A percentile compares a stretch with the other conserved stretches of the same genome.
These are phyloP conservation scores for Drosophila gunungcola DNA, from an alignment of 1,140 invertebrate species.

Conservation along the genomic window DNA sequence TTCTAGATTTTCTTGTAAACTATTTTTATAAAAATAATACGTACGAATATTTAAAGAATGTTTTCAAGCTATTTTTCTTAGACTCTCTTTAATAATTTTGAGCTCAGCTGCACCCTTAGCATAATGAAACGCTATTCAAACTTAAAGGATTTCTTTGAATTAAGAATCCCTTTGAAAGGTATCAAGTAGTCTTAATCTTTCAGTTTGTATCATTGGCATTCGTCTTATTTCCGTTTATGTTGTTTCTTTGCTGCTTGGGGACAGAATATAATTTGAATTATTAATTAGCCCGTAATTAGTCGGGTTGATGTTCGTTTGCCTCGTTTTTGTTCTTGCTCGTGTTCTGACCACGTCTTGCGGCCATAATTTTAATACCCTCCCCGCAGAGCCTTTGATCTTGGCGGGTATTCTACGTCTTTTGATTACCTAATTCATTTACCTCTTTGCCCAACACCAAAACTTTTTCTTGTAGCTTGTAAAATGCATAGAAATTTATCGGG, in stretches of 20 bases:
- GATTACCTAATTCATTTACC: slow-evolving; percentile 79
- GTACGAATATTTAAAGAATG: too few relatives aligned
- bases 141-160: too few relatives aligned
- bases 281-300: slow-evolving; percentile 81
- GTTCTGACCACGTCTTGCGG: slow-evolving; percentile 68
- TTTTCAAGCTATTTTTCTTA: too few relatives aligned
- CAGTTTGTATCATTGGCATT: slow-evolving; percentile 1
- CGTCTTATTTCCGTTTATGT: slow-evolving; percentile 37
- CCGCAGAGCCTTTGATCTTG: slow-evolving; percentile 66
- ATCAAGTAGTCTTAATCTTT: slow-evolving; percentile 13
- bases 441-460: slow-evolving; percentile 26
- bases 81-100: too few relatives aligned
- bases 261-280: slow-evolving; percentile 79
- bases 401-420: slow-evolving; percentile 66
- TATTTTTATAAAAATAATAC: too few relatives aligned
- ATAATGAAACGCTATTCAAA: too few relatives aligned
- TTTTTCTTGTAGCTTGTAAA: slow-evolving; percentile 19
- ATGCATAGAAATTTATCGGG: slow-evolving; percentile 64
- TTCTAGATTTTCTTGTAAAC: too few relatives aligned
- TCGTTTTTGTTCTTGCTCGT: slow-evolving; percentile 3
- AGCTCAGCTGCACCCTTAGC: too few relatives aligned
- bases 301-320: slow-evolving; percentile 54
- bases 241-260: slow-evolving; percentile 32
- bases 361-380: slow-evolving; percentile 63
- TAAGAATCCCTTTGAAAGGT: slow-evolving; percentile 6